Percentiles rank a stretch among this genome's conserved stretches.
phyloP scores from a whole-genome alignment of 2,888 invertebrate genomes.

The Spodoptera littoralis region DNA sequence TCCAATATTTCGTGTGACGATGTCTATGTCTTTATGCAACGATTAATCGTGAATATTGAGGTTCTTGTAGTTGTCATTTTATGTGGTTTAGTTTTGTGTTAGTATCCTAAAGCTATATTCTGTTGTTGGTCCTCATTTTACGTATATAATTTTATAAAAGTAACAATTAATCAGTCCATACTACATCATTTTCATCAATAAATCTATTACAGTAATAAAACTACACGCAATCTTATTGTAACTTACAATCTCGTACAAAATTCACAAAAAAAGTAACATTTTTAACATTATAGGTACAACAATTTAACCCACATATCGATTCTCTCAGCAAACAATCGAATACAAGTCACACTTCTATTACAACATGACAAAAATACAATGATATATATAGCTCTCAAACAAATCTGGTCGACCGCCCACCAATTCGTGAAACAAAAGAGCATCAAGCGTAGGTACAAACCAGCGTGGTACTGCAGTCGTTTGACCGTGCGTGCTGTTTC shows the following conservation, averaged over 20 bases:
- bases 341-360: constrained; percentile 7
- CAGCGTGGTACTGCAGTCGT: too few relatives aligned
- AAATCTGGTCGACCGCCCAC: constrained; percentile 21
- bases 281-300: too few relatives aligned
- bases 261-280: too few relatives aligned
- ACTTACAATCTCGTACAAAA: too few relatives aligned
- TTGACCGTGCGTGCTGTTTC: too few relatives aligned
- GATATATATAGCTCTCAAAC: constrained; percentile 10
- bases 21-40: constrained; percentile 29
- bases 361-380: constrained; percentile 11
- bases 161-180: too few relatives aligned
- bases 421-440: constrained; percentile 20
- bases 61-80: constrained; percentile 17
- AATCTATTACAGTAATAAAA: too few relatives aligned
- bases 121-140: not conserved
- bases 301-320: constrained; percentile 1
- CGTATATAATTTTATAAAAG: too few relatives aligned
- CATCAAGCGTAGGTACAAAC: constrained; percentile 18
- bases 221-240: too few relatives aligned
- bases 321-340: too few relatives aligned
- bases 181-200: too few relatives aligned
- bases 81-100: not conserved
- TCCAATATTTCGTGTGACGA: constrained; percentile 33
- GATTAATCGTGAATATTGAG: constrained; percentile 17
- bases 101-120: not conserved